phyloP scores from a whole-genome alignment of 2,797 vertebrate species.

The Sciaenops ocellatus region DNA sequence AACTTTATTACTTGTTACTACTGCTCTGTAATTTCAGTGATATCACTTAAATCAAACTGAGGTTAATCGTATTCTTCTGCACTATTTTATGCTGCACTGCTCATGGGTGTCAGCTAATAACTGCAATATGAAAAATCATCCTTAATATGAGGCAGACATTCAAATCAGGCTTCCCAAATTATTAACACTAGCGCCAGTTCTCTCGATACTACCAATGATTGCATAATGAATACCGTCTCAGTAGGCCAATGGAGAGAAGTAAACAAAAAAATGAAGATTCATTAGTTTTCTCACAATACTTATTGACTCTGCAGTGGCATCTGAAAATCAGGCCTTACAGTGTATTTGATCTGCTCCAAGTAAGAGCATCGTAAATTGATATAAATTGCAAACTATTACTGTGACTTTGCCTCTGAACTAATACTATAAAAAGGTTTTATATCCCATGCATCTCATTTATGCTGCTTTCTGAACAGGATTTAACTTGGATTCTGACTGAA shows the following conservation, averaged over 20 bases:
- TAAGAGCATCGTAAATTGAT: slow-evolving; percentile 20
- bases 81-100: not conserved
- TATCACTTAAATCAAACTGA: slow-evolving; percentile 23
- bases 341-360: slow-evolving; percentile 16
- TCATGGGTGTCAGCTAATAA: slow-evolving; percentile 9
- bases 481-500: slow-evolving; percentile 31
- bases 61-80: not conserved
- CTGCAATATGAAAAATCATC: not conserved
- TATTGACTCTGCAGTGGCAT: slow-evolving; percentile 14
- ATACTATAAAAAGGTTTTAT: not conserved
- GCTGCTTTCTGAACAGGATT: slow-evolving; percentile 24
- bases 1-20: not conserved
- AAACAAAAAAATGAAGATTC: slow-evolving; percentile 15
- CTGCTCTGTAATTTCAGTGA: not conserved
- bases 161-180: slow-evolving; percentile 20
- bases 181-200: not conserved
- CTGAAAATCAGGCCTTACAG: slow-evolving; percentile 15
- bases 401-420: not conserved
- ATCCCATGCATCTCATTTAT: not conserved
- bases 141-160: not conserved
- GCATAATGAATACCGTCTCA: slow-evolving; percentile 15
- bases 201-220: not conserved
- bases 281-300: slow-evolving; percentile 13
- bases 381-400: slow-evolving; percentile 8
- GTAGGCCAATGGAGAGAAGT: not conserved